Conservation (phyloP, 2,113 vertebrate species). For the Tursiops truncatus region DNA sequence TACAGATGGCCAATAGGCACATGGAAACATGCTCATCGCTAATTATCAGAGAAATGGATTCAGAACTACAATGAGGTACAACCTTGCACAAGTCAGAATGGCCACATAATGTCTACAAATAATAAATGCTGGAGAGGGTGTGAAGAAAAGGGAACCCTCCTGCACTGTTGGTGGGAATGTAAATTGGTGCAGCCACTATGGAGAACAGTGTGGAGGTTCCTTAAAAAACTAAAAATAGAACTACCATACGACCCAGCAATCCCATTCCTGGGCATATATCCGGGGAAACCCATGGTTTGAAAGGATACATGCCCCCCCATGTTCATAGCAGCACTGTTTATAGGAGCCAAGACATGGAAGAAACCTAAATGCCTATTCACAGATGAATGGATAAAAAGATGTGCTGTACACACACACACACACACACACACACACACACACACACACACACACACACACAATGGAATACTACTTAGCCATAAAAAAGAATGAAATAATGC, state of each 20-base stretch:
- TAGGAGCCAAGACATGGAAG: neutral
- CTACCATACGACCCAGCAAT: neutral
- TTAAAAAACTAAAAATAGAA: neutral
- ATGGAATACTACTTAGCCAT: neutral
- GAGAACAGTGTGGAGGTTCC: neutral
- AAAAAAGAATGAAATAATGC: neutral
- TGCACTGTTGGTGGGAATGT: neutral
- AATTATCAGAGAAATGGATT: too few relatives aligned
- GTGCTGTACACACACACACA: fast-evolving
- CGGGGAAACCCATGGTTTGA: neutral
- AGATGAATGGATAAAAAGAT: neutral
- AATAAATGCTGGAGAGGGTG: neutral
- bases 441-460: neutral
- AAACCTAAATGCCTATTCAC: neutral
- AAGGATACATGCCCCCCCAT: neutral
- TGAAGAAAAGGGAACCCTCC: neutral
- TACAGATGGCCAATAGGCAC: too few relatives aligned
- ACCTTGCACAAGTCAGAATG: neutral
- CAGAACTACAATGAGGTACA: neutral
- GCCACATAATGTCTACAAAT: neutral
- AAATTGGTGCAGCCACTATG: neutral
- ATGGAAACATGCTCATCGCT: too few relatives aligned
- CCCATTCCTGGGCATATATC: neutral
- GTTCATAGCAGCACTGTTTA: neutral
- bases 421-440: fast-evolving